phyloP scores from a whole-genome alignment of 1,140 invertebrate species.

The Diachasma alloeum region DNA sequence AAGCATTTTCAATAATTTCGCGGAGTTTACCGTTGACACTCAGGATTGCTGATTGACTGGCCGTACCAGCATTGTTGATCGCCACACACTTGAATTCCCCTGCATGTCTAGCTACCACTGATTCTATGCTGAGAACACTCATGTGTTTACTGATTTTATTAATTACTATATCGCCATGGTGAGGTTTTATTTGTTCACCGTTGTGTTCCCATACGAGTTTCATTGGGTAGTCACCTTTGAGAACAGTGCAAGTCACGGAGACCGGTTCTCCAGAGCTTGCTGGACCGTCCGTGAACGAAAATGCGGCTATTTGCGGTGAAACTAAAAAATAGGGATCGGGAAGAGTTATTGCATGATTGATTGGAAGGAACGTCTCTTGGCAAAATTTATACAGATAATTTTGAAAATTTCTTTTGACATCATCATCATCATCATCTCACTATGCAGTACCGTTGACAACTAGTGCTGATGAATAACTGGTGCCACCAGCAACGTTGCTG shows the following conservation, averaged over 20 bases:
- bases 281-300: slow-evolving; percentile 67
- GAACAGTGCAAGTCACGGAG: slow-evolving; percentile 67
- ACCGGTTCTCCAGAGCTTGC: slow-evolving; percentile 70
- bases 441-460: slow-evolving; percentile 70
- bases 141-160: slow-evolving; percentile 73
- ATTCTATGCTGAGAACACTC: slow-evolving; percentile 76
- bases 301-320: slow-evolving; percentile 69
- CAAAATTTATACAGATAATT: not conserved
- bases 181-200: slow-evolving; percentile 60
- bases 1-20: not conserved
- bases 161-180: slow-evolving; percentile 69
- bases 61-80: slow-evolving; percentile 71
- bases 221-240: slow-evolving; percentile 73
- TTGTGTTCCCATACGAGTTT: slow-evolving; percentile 72
- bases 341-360: not conserved
- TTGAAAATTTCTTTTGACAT: not conserved
- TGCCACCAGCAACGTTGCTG: slow-evolving; percentile 69
- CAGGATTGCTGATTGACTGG: slow-evolving; percentile 73
- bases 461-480: slow-evolving; percentile 70
- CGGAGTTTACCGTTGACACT: slow-evolving; percentile 74
- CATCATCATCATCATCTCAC: not conserved
- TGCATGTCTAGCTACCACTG: slow-evolving; percentile 73
- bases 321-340: slow-evolving; percentile 54
- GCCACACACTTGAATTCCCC: slow-evolving; percentile 80
- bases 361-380: slow-evolving; percentile 17